phyloP scores from a whole-genome alignment of 1,140 invertebrate species.

The Gryllus bimaculatus region DNA sequence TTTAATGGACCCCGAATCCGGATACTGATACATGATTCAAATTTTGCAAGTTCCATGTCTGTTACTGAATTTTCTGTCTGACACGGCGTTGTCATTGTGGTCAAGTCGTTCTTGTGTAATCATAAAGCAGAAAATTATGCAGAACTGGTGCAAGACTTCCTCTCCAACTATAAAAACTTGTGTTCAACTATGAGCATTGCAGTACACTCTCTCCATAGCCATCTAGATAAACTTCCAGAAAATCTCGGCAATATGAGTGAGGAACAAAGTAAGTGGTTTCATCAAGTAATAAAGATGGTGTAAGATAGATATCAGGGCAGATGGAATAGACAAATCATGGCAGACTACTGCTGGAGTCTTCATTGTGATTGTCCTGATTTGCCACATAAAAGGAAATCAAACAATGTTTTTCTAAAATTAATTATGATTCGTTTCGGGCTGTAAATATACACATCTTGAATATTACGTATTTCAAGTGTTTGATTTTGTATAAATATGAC shows the following conservation, averaged over 20 bases:
- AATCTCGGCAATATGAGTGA: not conserved
- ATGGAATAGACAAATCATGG: not conserved
- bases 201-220: not conserved
- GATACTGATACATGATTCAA: not conserved
- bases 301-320: not conserved
- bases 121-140: not conserved
- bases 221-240: not conserved
- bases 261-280: too few species aligned
- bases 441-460: not conserved
- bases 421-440: not conserved
- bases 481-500: not conserved
- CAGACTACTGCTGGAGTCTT: not conserved
- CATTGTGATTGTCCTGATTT: not conserved
- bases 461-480: not conserved
- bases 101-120: not conserved
- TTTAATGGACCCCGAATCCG: not conserved
- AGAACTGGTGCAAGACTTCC: not conserved
- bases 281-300: too few species aligned
- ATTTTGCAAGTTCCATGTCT: not conserved
- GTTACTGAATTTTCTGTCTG: not conserved
- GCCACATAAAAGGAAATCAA: not conserved
- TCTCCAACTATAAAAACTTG: not conserved
- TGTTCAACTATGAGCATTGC: not conserved
- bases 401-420: too few species aligned
- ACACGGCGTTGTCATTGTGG: not conserved